Base-by-base conservation (phyloP, 2,888 invertebrate species). In the Leucania comma region DNA sequence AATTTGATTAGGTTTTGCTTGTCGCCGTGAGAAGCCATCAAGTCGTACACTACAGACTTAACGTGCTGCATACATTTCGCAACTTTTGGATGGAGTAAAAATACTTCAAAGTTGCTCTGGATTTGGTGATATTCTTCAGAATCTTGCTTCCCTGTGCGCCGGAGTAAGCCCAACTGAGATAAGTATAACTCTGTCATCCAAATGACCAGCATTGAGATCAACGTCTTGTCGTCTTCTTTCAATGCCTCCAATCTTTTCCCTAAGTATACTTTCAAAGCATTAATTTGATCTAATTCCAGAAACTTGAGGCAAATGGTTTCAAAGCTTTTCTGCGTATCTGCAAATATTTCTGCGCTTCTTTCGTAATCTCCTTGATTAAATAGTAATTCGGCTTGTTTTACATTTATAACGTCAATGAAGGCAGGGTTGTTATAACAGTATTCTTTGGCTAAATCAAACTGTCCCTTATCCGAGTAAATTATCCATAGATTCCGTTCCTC, bases 181-280 rank as follows among this genome's bases (percentile, higher is more conserved):
- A 99, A 96, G 91, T 98, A 99, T 42, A 99, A 95, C 92, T 99
- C 99, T 0, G 99, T 97, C 83, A 99, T 97, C 99, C 99, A 99
- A 67, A 99, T 97, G 0, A 99, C 98, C 50, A 99, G 96, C 97
- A 99, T 98, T 0, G 99, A 99, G 61, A 98, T 97, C 87, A 99
- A 98, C 0, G 99, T 98, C 88, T 98, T 98, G 81, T 99, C 98
- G 84, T 97, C 97, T 2, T 96, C 93, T 46, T 96, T 96, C 20
- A 99, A 91, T 38, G 97, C 96, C 29, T 97, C 97, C 64, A 99
- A 93, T 92, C 99, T 98, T 91, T 97, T 98, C 67, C 97, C 96
- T n/a, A 99, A 95, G 89, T 98, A 99, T 17, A 97, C 97, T 93
- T 99, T 98, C 62, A 99, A 93, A 0, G 99, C 98, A 82, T 98